Evolutionary conservation across 2,797 vertebrate genomes (phyloP), one percentile per base, ranked within the genome.

Genomic region (Schizopygopsis malacanthus): DNA sequence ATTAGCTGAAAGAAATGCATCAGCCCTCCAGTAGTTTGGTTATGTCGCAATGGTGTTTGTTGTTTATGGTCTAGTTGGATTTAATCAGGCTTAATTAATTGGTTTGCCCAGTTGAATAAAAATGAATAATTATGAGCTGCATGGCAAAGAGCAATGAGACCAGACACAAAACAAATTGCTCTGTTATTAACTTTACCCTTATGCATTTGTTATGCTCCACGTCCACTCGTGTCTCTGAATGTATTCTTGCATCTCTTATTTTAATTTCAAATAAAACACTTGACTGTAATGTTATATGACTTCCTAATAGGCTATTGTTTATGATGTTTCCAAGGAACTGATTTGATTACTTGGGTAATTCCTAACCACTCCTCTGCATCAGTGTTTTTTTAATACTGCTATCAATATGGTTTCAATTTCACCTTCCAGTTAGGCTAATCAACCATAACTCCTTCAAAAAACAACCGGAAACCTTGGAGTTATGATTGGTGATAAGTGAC

Each of bases 11-110:
- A 43, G 61, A 83, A 80, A 82, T 52, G 73, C 54, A 54, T 41
- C 78, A 39, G 72, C 16, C 9, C 76, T 71, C 39, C 41, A 71
- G 77, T 79, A 59, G 78, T 80, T 85, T 16, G 77, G 54, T 73
- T 81, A 81, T 50, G 79, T 59, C 25, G 54, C 4, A 2, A 72
- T 81, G 67, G 61, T 85, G 65, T 85, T 79, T 78, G 65, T 83
- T 83, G 63, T 78, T 79, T 71, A 82, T 77, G 81, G 80, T 86
- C 72, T 81, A 72, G 84, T 59, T 85, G 84, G 56, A 85, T 81
- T 65, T 81, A 85, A 85, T 85, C 84, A 85, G 69, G 69, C 84
- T 43, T 80, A 85, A 85, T 85, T 65, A 85, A 81, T 85, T 85
- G 77, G 78, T 71, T 81, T 52, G 78, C 78, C 84, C 70, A 77